A percentile compares a stretch with the other conserved stretches of the same genome.
Conservation (phyloP, 2,888 invertebrate species). For the Andrena minutula region DNA sequence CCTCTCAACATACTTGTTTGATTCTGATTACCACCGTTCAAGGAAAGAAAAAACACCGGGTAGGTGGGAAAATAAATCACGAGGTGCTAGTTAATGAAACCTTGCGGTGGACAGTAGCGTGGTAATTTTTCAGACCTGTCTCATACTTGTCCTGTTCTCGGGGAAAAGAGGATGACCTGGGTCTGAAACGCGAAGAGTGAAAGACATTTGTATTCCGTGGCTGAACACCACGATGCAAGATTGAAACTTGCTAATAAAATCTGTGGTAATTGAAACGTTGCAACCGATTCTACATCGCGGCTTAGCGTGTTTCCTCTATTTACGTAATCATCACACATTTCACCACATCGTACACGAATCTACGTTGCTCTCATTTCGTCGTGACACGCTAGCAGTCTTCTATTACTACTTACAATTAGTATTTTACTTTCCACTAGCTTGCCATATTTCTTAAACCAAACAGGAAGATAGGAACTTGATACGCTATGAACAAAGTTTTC, state of each 20-base stretch:
- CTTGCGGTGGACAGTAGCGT: slow-evolving; percentile 63
- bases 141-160: slow-evolving; percentile 70
- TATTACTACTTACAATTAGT: neutral
- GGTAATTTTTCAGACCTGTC: slow-evolving; percentile 79
- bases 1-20: slow-evolving; percentile 20
- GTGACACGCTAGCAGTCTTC: neutral
- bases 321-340: slow-evolving; percentile 1
- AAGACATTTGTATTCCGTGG: slow-evolving; percentile 48
- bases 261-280: slow-evolving; percentile 2
- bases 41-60: slow-evolving; percentile 12
- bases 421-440: neutral
- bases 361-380: neutral
- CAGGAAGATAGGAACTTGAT: neutral
- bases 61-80: slow-evolving; percentile 78
- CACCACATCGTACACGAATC: neutral
- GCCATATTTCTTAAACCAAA: neutral
- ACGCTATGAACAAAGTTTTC: neutral
- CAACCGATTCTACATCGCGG: slow-evolving; percentile 4
- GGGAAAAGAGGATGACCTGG: slow-evolving; percentile 40
- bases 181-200: slow-evolving; percentile 49
- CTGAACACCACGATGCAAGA: neutral
- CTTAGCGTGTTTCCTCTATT: neutral
- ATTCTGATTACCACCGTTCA: slow-evolving; percentile 20
- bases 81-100: slow-evolving; percentile 79
- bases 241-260: slow-evolving; percentile 13